Evolutionary conservation across 1,140 invertebrate genomes (phyloP).

Genomic region (Euwallacea fornicatus): DNA sequence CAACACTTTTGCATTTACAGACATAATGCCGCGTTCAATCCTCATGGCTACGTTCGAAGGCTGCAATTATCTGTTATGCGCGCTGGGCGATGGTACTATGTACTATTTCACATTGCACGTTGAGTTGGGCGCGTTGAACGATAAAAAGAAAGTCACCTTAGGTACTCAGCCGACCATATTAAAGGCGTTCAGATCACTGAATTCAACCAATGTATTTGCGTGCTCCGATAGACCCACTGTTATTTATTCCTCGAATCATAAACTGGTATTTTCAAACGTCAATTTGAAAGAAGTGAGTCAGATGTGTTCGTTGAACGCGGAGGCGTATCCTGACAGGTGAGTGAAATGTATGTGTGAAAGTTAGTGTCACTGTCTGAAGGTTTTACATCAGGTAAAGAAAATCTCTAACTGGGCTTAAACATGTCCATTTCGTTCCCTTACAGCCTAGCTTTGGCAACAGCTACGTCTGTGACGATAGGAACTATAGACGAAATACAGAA

Average conservation of each 20-base stretch:
- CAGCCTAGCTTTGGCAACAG: conserved; percentile 91
- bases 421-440: background rate
- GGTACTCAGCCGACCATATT: conserved; percentile 97
- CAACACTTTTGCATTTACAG: conserved; percentile 52
- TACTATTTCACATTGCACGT: conserved; percentile 91
- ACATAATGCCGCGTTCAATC: conserved; percentile 95
- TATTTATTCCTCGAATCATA: conserved; percentile 98
- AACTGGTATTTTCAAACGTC: conserved; percentile 98
- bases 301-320: conserved; percentile 96
- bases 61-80: conserved; percentile 87
- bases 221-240: conserved; percentile 98
- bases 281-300: conserved; percentile 98
- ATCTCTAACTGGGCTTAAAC: background rate
- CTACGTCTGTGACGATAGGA: conserved; percentile 92
- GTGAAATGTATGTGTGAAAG: conserved; percentile 3
- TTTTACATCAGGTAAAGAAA: background rate
- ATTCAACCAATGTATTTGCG: conserved; percentile 96
- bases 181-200: conserved; percentile 84
- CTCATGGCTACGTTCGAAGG: conserved; percentile 93
- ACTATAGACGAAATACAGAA: conserved; percentile 99
- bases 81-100: conserved; percentile 96
- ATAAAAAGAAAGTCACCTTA: conserved; percentile 90
- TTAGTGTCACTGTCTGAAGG: background rate
- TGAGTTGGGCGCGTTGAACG: conserved; percentile 69
- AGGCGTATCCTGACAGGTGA: conserved; percentile 89